Conservation (phyloP, 1,140 invertebrate species). For the Thaumetopoea pityocampa region DNA sequence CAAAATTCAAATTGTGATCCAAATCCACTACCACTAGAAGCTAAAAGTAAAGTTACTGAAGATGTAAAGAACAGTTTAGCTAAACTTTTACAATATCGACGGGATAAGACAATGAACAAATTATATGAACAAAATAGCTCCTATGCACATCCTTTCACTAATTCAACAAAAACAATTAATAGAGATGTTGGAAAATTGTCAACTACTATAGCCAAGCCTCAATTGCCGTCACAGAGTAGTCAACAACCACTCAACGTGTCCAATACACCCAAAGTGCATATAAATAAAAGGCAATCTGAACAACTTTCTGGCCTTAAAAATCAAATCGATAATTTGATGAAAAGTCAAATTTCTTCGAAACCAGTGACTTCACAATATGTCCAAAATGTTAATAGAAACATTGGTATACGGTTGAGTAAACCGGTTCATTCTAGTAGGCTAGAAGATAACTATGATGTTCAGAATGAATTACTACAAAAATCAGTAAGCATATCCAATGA, state of each 20-base stretch:
- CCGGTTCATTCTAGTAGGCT: too few species aligned
- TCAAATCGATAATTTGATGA: conserved; percentile 19
- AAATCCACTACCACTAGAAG: too few species aligned
- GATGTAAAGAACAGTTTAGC: conserved; percentile 43
- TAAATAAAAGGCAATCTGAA: conserved; percentile 31
- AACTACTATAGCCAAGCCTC: too few species aligned
- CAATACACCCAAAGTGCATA: conserved; percentile 32
- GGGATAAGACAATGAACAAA: conserved; percentile 23
- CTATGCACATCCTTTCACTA: background rate
- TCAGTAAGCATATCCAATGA: background rate
- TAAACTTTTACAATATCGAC: conserved; percentile 43
- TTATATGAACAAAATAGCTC: conserved; percentile 5
- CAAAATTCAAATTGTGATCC: too few species aligned
- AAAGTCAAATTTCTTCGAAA: conserved; percentile 3
- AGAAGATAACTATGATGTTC: too few species aligned
- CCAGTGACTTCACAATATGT: too few species aligned
- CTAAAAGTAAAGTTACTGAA: conserved; percentile 27
- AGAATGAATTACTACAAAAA: too few species aligned
- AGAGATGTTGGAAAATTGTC: too few species aligned
- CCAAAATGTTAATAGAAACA: too few species aligned
- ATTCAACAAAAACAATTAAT: too few species aligned
- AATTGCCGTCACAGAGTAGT: too few species aligned
- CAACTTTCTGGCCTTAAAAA: conserved; percentile 16
- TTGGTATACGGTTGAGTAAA: too few species aligned
- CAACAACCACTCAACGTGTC: conserved; percentile 11